Evolutionary conservation across 2,888 invertebrate genomes (phyloP).

Genomic region (Megalurothrips usitatus): DNA sequence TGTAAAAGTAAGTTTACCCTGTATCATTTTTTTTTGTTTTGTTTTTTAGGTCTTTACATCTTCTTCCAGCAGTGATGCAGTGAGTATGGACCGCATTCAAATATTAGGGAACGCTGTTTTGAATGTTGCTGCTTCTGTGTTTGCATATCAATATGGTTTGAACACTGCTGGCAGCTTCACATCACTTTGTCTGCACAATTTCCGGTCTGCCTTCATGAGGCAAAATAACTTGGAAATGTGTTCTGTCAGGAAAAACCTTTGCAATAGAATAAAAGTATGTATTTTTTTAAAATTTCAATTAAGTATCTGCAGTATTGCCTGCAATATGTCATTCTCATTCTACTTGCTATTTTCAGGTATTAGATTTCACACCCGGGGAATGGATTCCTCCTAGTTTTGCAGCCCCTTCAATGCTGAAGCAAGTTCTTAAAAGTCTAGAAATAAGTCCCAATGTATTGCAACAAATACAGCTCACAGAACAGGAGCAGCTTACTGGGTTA

Average conservation of each 20-base stretch:
- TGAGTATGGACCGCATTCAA: conserved; percentile 5
- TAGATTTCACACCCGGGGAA: background rate
- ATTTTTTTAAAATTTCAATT: background rate
- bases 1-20: background rate
- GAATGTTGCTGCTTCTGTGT: background rate
- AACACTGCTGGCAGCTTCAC: background rate
- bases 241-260: background rate
- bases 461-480: background rate
- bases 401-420: background rate
- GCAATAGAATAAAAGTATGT: conserved; percentile 3
- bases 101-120: background rate
- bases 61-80: background rate
- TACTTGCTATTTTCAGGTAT: background rate
- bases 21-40: background rate
- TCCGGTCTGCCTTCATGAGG: background rate
- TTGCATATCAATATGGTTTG: background rate
- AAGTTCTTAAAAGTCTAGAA: background rate
- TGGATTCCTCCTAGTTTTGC: background rate
- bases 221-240: background rate
- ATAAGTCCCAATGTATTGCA: background rate
- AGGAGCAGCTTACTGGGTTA: background rate
- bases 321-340: background rate
- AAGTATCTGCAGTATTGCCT: background rate
- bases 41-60: background rate
- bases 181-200: background rate